These are phyloP conservation scores for Drosophila falleni DNA, from an alignment of 2,888 invertebrate genomes.

Conservation along the genomic window DNA sequence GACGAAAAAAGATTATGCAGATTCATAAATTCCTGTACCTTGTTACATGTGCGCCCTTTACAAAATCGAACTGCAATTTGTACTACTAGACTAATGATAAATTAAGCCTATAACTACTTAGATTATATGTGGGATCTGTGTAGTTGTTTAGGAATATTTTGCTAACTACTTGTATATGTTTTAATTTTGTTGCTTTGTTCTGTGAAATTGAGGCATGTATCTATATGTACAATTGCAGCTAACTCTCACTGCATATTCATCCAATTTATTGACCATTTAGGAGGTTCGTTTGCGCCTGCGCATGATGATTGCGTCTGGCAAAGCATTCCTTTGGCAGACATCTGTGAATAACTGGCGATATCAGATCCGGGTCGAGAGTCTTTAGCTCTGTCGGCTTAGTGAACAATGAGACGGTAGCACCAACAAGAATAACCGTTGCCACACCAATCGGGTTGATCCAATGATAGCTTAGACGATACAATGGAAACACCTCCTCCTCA, in stretches of 20 bases:
- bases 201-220: slow-evolving; percentile 11
- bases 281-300: slow-evolving; percentile 59
- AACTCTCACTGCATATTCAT: not conserved
- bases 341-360: slow-evolving; percentile 88
- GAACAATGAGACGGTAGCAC: slow-evolving; percentile 88
- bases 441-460: slow-evolving; percentile 93
- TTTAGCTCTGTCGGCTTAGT: slow-evolving; percentile 86
- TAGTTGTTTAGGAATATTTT: slow-evolving; percentile 20
- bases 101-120: slow-evolving; percentile 29
- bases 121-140: slow-evolving; percentile 29
- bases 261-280: slow-evolving; percentile 27
- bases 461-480: slow-evolving; percentile 92
- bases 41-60: slow-evolving; percentile 39
- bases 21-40: slow-evolving; percentile 78
- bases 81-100: slow-evolving; percentile 56
- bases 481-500: slow-evolving; percentile 88
- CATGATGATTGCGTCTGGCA: slow-evolving; percentile 42
- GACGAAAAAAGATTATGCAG: slow-evolving; percentile 47
- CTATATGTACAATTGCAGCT: slow-evolving; percentile 15
- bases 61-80: slow-evolving; percentile 29
- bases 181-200: not conserved
- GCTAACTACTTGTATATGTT: slow-evolving; percentile 7
- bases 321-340: slow-evolving; percentile 83
- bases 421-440: slow-evolving; percentile 89
- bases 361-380: slow-evolving; percentile 87